Conservation (phyloP, 2,797 vertebrate species). For the Loris lydekkerianus region DNA sequence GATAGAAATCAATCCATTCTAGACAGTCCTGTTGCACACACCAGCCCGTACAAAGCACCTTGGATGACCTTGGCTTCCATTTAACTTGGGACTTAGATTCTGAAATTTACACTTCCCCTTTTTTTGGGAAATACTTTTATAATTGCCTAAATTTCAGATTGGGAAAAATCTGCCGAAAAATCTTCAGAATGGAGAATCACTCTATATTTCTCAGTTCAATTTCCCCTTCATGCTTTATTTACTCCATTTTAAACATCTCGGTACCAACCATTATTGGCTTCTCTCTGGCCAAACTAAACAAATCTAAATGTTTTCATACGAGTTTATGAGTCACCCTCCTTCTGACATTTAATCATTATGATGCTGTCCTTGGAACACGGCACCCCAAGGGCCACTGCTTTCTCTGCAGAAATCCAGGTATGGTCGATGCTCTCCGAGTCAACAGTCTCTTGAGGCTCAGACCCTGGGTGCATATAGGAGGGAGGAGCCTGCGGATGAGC, state of each 20-base stretch:
- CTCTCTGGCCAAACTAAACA: conserved; percentile 53
- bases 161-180: conserved; percentile 25
- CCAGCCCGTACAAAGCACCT: background rate
- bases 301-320: background rate
- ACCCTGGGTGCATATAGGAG: fast-evolving
- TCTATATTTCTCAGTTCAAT: background rate
- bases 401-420: background rate
- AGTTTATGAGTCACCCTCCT: conserved; percentile 11
- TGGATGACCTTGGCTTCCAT: background rate
- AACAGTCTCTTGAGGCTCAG: background rate
- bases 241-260: conserved; percentile 1
- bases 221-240: conserved; percentile 1
- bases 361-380: background rate
- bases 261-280: background rate
- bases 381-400: background rate
- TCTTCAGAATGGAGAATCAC: conserved; percentile 23
- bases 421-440: background rate
- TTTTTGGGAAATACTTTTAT: conserved; percentile 1
- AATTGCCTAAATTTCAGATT: background rate
- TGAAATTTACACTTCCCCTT: background rate
- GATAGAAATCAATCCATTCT: background rate
- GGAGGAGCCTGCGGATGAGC: background rate
- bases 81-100: background rate
- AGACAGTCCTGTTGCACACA: background rate
- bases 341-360: background rate